Conservation (phyloP, 2,113 vertebrate species). For the Nesospiza acunhae region DNA sequence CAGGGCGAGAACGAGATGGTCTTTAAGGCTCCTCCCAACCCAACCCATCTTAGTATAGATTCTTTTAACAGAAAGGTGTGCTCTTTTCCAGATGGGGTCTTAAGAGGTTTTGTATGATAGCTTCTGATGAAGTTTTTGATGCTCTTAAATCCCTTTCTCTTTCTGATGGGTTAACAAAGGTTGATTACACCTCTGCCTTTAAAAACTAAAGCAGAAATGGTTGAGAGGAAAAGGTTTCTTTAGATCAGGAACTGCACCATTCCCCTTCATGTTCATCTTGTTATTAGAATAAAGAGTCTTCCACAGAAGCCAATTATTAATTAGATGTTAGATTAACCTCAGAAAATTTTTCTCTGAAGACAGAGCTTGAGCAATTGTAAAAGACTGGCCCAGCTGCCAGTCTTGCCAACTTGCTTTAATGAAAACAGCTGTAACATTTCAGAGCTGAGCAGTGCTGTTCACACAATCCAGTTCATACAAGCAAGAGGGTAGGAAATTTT, state of each 20-base stretch:
- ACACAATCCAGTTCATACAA: neutral
- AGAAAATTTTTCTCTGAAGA: neutral
- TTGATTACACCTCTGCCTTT: neutral
- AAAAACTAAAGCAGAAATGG: neutral
- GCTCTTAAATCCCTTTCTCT: neutral
- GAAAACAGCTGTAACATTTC: neutral
- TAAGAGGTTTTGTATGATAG: neutral
- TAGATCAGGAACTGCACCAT: neutral
- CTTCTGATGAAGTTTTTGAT: neutral
- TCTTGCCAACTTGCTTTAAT: neutral
- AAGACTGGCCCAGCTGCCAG: neutral
- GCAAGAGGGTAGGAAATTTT: neutral
- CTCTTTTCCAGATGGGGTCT: neutral
- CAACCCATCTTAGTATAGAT: neutral
- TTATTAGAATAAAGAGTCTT: neutral
- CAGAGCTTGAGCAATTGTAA: neutral
- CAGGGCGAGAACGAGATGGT: rapidly evolving
- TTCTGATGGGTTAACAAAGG: neutral
- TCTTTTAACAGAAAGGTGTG: neutral
- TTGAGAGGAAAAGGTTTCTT: neutral
- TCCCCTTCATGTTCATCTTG: neutral
- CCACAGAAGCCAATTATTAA: neutral
- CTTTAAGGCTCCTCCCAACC: neutral
- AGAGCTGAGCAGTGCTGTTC: neutral
- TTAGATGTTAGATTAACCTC: neutral